A percentile compares a stretch with the other conserved stretches of the same genome.
Evolutionary conservation across 2,113 vertebrate genomes (phyloP).

Genomic region (Channa argus): DNA sequence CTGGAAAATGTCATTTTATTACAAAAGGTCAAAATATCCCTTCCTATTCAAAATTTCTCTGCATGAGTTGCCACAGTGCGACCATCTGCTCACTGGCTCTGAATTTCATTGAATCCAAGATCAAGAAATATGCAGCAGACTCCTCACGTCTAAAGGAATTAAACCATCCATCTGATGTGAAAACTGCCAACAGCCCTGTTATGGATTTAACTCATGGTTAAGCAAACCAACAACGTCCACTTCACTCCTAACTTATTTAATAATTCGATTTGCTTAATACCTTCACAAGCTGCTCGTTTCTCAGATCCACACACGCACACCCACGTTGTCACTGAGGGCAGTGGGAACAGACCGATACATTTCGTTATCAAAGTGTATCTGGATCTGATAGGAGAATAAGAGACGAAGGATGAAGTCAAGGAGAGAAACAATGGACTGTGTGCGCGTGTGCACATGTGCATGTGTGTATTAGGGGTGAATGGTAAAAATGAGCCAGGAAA

Average conservation of each 20-base stretch:
- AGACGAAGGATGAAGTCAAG: slow-evolving; percentile 33
- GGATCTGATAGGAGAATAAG: slow-evolving; percentile 18
- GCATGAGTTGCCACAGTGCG: slow-evolving; percentile 45
- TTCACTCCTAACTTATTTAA: slow-evolving; percentile 1
- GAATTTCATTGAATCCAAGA: slow-evolving; percentile 22
- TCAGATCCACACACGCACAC: neutral
- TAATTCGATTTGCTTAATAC: neutral
- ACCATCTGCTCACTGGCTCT: slow-evolving; percentile 60
- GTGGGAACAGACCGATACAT: neutral
- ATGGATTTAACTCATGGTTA: slow-evolving; percentile 19
- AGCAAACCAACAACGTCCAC: slow-evolving; percentile 1
- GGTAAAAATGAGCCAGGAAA: slow-evolving; percentile 29
- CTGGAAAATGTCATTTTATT: slow-evolving; percentile 8
- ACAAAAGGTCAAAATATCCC: slow-evolving; percentile 15
- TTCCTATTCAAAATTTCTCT: slow-evolving; percentile 38
- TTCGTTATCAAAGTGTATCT: slow-evolving; percentile 18
- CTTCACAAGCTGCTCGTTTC: neutral
- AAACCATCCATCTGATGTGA: slow-evolving; percentile 40
- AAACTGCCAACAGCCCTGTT: slow-evolving; percentile 13
- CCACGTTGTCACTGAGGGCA: slow-evolving; percentile 3
- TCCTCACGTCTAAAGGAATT: slow-evolving; percentile 38
- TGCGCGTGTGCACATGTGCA: neutral
- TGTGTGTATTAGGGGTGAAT: neutral
- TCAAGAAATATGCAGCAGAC: slow-evolving; percentile 28
- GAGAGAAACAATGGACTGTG: slow-evolving; percentile 13